Conservation (phyloP, 2,113 vertebrate genomes). For the Gavialis gangeticus region DNA sequence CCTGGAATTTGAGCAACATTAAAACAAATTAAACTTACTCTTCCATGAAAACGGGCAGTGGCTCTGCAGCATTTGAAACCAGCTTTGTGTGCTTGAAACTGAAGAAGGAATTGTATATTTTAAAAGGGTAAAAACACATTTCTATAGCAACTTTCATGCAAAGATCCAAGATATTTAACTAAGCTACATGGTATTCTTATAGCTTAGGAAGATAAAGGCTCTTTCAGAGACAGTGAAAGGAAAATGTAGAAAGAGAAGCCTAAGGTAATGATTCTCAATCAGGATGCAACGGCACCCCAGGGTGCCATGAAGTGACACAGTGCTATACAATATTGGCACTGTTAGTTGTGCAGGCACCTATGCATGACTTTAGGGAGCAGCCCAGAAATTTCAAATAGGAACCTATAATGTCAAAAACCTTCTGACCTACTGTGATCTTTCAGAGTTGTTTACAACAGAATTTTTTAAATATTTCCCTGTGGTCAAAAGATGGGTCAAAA, state of each 20-base stretch:
- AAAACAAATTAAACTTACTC: neutral
- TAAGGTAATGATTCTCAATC: neutral
- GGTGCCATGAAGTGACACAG: neutral
- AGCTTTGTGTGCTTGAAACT: slow-evolving; percentile 3
- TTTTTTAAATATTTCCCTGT: no score
- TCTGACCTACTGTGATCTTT: no score
- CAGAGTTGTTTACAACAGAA: no score
- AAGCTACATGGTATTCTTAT: neutral
- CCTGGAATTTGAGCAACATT: slow-evolving; percentile 11
- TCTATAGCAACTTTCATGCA: slow-evolving; percentile 21
- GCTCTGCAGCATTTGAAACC: neutral
- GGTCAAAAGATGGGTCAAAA: no score
- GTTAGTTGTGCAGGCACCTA: no score
- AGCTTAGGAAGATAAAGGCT: neutral
- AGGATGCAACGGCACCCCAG: neutral
- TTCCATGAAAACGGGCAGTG: neutral
- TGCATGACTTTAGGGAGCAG: no score
- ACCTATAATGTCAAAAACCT: no score
- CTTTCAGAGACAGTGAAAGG: neutral
- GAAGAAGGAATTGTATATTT: slow-evolving; percentile 24
- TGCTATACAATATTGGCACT: no score
- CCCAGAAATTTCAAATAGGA: no score
- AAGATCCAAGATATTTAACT: slow-evolving; percentile 1
- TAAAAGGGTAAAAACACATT: neutral
- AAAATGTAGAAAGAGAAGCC: neutral